Evolutionary conservation across 2,797 vertebrate species (phyloP), one percentile per base, ranked within the genome.

Genomic region (Sebastolobus altivelis): DNA sequence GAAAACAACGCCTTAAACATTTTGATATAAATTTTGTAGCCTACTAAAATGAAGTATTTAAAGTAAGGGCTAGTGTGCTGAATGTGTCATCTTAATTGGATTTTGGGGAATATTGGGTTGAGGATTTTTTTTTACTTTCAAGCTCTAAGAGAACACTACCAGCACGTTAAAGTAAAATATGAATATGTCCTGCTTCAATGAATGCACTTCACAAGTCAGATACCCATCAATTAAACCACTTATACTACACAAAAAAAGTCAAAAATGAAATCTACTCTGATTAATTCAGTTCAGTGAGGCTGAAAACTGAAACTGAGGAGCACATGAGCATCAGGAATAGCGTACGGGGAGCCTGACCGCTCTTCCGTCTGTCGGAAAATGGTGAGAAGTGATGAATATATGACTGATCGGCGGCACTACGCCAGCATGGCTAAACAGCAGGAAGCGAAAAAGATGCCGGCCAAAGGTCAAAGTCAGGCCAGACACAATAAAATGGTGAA

Each of bases 401-500:
- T 84, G 78, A 85, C 52, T 86, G 85, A 89, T 82, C 65, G 77
- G 66, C 69, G 79, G 61, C 65, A 20, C 77, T 38, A 27, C n/a
- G 72, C 55, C 59, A 43, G 77, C 74, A 73, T 61, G 20, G 67
- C 74, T 75, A 49, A 90, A 86, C 71, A 87, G 83, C 74, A 78
- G 69, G 35, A 79, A 68, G 58, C 8, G 65, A 80, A 52, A 82
- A 78, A 37, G 66, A 77, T 5, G 27, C 49, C 10, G 31, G 74
- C 35, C 72, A 79, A 77, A 83, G 81, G 83, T 89, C 72, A 90
- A 90, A 81, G 75, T 89, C 87, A 85, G 75, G 68, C 65, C 78
- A 85, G 70, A 80, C 72, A 82, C 25, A 33, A 60, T 33, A 37
- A 79, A 84, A 85, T 35, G n/a, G 33, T 59, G 52, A 78, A 76